Evolutionary conservation across 1,140 invertebrate genomes (phyloP), one percentile per base, ranked within the genome.

Genomic region (Heliconius himera): DNA sequence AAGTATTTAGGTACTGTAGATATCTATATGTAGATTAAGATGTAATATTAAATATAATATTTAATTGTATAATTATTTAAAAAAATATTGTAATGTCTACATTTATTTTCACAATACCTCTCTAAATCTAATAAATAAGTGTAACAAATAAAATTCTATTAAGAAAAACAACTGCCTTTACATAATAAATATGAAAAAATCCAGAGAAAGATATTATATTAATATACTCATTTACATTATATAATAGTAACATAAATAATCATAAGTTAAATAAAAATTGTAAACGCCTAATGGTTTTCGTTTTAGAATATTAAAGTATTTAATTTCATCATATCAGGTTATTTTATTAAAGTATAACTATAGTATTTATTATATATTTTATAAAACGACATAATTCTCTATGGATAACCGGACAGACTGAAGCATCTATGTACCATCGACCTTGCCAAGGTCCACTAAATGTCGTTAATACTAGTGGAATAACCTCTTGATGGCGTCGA

Each of bases 391-490:
- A 66, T 29, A 66, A 73, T 56, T n/a, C 0, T 29, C 60, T 66
- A 66, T 66, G 60, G 29, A 66, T 26, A 66, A 66, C 60, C 60
- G 60, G 60, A 66, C 56, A 29, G 22, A 16, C 26, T 66, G 13
- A 66, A 26, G 60, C 60, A n/a, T n/a, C n/a, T 70, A 54, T 33
- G 38, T 54, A 72, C 49, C 29, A 46, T 22, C 76, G 70, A 70
- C 76, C 70, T 77, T 77, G 76, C 49, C 70, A 77, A 77, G 76
- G 66, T 72, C 60, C 26, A 75, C 66, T 22, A 29, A 56, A 75
- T 60, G 51, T 75, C 33, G 60, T 49, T 71, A 54, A 72, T 36
- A 38, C 54, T 66, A 66, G 51, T 75, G 38, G 33, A 60, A 75
- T 66, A 75, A 75, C 74, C 54, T 75, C 29, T 66, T 36, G 36